Evolutionary conservation across 2,113 vertebrate genomes (phyloP).

Genomic region (Xiphorhynchus elegans): DNA sequence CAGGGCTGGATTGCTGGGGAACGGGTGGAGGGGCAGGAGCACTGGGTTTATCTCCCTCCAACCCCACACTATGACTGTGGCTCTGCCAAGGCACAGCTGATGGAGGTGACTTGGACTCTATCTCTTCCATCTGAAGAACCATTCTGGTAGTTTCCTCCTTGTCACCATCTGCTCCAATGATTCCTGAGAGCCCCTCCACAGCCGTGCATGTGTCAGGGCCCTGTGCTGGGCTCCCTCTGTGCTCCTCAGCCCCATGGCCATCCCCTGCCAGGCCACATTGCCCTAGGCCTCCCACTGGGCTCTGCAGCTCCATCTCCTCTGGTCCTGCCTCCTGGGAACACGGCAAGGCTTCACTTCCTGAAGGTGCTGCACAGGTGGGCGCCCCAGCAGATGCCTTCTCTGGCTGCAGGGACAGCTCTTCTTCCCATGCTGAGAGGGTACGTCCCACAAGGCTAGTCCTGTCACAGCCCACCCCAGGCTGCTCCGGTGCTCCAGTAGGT

Average conservation of each 20-base stretch:
- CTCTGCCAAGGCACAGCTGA: background rate
- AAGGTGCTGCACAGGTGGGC: background rate
- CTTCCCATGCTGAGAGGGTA: background rate
- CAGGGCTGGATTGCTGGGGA: background rate
- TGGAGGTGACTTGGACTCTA: background rate
- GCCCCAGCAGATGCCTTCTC: background rate
- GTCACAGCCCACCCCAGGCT: background rate
- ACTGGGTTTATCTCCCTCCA: background rate
- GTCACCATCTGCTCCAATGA: background rate
- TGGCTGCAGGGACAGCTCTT: background rate
- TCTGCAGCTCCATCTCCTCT: background rate
- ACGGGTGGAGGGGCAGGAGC: background rate
- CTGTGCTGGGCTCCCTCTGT: background rate
- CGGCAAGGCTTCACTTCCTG: background rate
- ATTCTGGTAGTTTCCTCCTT: conserved; percentile 18
- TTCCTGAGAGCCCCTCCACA: background rate
- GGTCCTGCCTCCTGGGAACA: background rate
- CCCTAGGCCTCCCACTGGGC: background rate
- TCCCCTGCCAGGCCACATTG: background rate
- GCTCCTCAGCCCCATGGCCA: background rate
- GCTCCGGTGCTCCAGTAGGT: background rate
- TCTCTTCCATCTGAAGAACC: conserved; percentile 68
- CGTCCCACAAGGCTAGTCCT: background rate
- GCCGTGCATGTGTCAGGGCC: background rate
- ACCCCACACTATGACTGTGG: background rate